Base-by-base conservation (phyloP, 92 coral and sea anemone species). In the Parazoanthus darwini region DNA sequence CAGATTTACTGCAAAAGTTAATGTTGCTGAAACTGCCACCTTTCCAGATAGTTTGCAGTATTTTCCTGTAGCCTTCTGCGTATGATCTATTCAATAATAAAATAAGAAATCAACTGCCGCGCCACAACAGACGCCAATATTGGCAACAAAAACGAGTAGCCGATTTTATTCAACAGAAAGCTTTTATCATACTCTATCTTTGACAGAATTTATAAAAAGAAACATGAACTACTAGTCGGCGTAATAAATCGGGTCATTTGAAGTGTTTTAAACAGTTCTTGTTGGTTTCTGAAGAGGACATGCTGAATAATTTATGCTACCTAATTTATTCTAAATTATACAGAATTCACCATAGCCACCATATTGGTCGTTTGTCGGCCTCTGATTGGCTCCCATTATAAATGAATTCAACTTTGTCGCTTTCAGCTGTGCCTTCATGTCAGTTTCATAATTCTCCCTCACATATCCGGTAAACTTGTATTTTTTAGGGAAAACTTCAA, bases 371-470 rank as follows among this genome's bases (percentile, higher is more conserved):
- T 84, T 84, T 84, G 78, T 71, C 87, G 87, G 78, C 68, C 76
- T 86, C 82, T 91, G 91, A 91, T 91, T 91, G 93, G 93, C 86
- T 85, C 38, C 51, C 81, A 36, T 48, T 59, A 71, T n/a, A 89
- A 79, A 89, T 79, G 86, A 85, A 56, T 88, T 85, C 91, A 84
- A 74, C 86, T 90, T 80, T 86, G 87, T 89, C 85, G 90, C 91
- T 76, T 91, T 89, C 91, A 91, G 93, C 93, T 91, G 91, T 88
- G 63, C 26, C 29, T 83, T 72, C 46, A 84, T 71, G 79, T 84
- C 78, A 84, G 68, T 84, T 84, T 48, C 86, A 38, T 16, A 84
- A 56, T 59, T 81, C 44, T 81, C 85, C 43, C 2, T 59, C 70
- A 58, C 26, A 77, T 42, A 84, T 84, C 87, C 87, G 87, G 87